phyloP scores from a whole-genome alignment of 64 coral and sea anemone species.

The Astreopora myriophthalma region DNA sequence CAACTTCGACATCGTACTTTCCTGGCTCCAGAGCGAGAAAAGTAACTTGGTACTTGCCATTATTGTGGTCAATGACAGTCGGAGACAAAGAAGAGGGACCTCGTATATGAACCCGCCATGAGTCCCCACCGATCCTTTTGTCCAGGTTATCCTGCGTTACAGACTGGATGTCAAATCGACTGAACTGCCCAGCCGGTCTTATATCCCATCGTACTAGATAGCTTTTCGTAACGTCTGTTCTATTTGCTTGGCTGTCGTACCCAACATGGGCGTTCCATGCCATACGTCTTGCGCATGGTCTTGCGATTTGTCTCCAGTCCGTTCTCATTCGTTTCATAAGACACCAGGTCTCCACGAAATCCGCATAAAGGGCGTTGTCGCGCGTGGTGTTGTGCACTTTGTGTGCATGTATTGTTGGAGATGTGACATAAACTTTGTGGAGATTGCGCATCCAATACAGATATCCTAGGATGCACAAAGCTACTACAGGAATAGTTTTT shows the following conservation, averaged over 20 bases:
- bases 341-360: slow-evolving; percentile 73
- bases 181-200: slow-evolving; percentile 88
- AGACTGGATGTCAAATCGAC: slow-evolving; percentile 80
- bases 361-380: slow-evolving; percentile 14
- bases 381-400: background rate
- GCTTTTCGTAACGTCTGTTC: slow-evolving; percentile 69
- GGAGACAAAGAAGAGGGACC: slow-evolving; percentile 84
- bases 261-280: slow-evolving; percentile 31
- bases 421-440: background rate
- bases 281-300: slow-evolving; percentile 62
- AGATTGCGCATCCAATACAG: background rate
- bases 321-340: slow-evolving; percentile 8
- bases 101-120: slow-evolving; percentile 86
- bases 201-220: slow-evolving; percentile 79
- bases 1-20: slow-evolving; percentile 63
- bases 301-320: slow-evolving; percentile 67
- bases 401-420: background rate
- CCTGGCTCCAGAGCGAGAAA: slow-evolving; percentile 84
- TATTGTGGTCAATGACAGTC: slow-evolving; percentile 83
- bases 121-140: slow-evolving; percentile 86
- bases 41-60: slow-evolving; percentile 85
- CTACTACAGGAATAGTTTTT: background rate
- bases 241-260: background rate
- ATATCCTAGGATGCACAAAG: slow-evolving; percentile 4
- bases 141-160: slow-evolving; percentile 62